These are phyloP conservation scores for Drosophila albomicans DNA, from an alignment of 1,140 invertebrate genomes.

Conservation along the genomic window DNA sequence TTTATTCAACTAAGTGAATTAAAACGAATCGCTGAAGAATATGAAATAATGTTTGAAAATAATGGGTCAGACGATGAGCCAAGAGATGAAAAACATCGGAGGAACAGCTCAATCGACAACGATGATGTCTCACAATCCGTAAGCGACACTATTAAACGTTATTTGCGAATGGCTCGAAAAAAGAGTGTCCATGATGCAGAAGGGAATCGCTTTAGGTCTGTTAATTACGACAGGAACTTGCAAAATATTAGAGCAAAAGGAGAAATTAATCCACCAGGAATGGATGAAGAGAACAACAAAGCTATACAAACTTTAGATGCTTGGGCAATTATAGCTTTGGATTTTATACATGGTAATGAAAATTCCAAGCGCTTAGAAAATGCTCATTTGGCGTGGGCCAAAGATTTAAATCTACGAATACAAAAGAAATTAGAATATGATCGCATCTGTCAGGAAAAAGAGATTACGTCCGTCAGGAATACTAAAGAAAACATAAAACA, in stretches of 20 bases:
- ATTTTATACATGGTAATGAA: constrained; percentile 70
- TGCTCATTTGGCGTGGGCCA: constrained; percentile 68
- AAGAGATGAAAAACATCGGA: constrained; percentile 57
- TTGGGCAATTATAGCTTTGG: constrained; percentile 87
- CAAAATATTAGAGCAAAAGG: constrained; percentile 93
- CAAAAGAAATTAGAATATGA: constrained; percentile 58
- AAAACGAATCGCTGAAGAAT: constrained; percentile 62
- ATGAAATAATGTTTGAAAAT: constrained; percentile 33
- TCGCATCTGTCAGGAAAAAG: constrained; percentile 17
- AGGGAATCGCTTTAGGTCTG: constrained; percentile 92
- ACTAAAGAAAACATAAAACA: not conserved
- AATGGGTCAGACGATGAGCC: constrained; percentile 63
- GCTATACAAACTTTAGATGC: constrained; percentile 91
- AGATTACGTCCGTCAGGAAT: not conserved
- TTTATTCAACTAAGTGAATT: constrained; percentile 72
- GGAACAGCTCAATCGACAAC: constrained; percentile 91
- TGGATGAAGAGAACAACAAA: constrained; percentile 90
- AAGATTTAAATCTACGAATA: constrained; percentile 58
- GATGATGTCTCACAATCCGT: constrained; percentile 94
- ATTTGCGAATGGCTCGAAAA: constrained; percentile 93
- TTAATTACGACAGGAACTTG: constrained; percentile 94
- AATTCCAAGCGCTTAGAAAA: constrained; percentile 38
- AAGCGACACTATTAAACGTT: constrained; percentile 93
- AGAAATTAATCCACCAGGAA: constrained; percentile 90
- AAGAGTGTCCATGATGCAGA: constrained; percentile 91